Evolutionary conservation across 64 coral and sea anemone species (phyloP).

Genomic region (Actinia equina): DNA sequence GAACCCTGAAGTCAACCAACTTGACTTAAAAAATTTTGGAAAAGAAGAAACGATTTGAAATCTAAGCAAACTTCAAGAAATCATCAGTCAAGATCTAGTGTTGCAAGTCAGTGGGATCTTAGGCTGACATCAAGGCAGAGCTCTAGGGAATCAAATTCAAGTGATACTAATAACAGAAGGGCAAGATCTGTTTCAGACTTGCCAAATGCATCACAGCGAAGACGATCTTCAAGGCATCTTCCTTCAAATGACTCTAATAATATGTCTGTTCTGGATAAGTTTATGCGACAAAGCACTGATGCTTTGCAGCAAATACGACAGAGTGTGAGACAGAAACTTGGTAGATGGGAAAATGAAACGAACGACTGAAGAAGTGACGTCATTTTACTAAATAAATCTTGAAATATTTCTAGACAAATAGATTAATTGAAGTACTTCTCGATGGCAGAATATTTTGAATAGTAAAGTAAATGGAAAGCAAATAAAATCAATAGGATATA

Average conservation of each 20-base stretch:
- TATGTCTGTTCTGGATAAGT: conserved; percentile 46
- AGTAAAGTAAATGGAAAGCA: background rate
- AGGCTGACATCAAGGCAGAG: conserved; percentile 8
- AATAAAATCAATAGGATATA: background rate
- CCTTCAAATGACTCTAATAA: conserved; percentile 30
- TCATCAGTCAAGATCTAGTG: conserved; percentile 12
- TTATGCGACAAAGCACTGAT: conserved; percentile 59
- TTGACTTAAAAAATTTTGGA: conserved; percentile 59
- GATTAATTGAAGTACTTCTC: background rate
- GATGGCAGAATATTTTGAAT: background rate
- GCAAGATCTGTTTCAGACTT: conserved; percentile 37
- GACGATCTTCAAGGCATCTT: conserved; percentile 16
- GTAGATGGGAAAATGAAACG: background rate
- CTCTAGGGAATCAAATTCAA: background rate
- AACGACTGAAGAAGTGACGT: background rate
- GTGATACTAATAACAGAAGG: background rate
- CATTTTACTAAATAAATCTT: background rate
- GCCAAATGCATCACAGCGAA: conserved; percentile 5
- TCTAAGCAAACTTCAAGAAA: conserved; percentile 15
- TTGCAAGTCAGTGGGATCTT: conserved; percentile 49
- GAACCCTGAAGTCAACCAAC: conserved; percentile 64
- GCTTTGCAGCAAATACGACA: conserved; percentile 53
- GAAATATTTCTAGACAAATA: background rate
- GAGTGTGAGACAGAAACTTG: conserved; percentile 45
- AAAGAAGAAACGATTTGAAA: conserved; percentile 40